These are phyloP conservation scores for Sarcophilus harrisii DNA, from an alignment of 2,797 vertebrate genomes.

Conservation along the genomic window DNA sequence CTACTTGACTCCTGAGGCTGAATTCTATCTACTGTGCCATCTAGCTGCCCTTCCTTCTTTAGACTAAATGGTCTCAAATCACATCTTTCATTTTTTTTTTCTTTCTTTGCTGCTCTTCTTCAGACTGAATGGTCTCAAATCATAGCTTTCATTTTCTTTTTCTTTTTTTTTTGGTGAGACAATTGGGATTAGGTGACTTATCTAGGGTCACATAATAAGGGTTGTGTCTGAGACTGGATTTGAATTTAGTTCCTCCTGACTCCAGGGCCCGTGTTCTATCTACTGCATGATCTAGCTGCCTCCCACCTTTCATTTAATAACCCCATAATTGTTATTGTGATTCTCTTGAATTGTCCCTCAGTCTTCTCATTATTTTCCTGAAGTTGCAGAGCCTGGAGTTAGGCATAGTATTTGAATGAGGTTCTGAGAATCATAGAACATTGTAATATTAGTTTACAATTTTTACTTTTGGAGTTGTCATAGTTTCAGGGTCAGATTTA, in stretches of 20 bases:
- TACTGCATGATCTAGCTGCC: not conserved
- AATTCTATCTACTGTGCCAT: not conserved
- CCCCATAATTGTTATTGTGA: slow-evolving; percentile 17
- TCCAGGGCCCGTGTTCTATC: not conserved
- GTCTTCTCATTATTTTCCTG: not conserved
- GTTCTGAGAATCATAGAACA: not conserved
- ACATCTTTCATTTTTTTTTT: slow-evolving; percentile 1
- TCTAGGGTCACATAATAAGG: not conserved
- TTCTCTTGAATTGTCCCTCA: not conserved
- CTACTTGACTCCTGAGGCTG: not conserved
- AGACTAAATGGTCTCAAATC: not conserved
- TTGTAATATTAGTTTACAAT: not conserved
- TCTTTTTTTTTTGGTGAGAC: too few species aligned
- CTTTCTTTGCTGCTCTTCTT: not conserved
- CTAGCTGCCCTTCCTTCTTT: not conserved
- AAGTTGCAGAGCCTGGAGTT: not conserved
- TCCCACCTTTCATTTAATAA: not conserved
- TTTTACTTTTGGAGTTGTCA: not conserved
- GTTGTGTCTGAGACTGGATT: not conserved
- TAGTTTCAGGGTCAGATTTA: not conserved
- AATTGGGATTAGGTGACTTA: too few species aligned
- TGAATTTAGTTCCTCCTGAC: not conserved
- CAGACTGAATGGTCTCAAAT: not conserved
- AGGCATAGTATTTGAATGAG: not conserved
- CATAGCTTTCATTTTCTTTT: not conserved